These are phyloP conservation scores for Eubasilissa regina DNA, from an alignment of 1,140 invertebrate species.

Conservation along the genomic window DNA sequence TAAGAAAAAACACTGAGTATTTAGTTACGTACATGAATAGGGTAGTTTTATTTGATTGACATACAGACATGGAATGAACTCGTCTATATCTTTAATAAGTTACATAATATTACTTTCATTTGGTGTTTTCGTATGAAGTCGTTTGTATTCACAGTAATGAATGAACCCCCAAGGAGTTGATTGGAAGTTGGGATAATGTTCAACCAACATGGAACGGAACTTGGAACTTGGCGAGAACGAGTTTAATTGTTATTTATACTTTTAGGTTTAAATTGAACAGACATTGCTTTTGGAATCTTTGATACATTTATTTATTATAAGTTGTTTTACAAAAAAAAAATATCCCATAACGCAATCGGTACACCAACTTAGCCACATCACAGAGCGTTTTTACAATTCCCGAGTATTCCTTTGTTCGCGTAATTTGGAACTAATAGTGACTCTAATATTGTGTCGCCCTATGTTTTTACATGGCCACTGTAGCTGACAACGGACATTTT, in stretches of 20 bases:
- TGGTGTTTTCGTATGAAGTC: not conserved
- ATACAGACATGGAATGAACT: no score
- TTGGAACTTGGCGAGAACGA: no score
- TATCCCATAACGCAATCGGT: no score
- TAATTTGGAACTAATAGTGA: slow-evolving; percentile 53
- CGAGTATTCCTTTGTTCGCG: slow-evolving; percentile 33
- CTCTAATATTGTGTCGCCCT: slow-evolving; percentile 35
- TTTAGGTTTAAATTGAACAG: no score
- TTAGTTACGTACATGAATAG: no score
- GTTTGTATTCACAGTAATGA: slow-evolving; percentile 6
- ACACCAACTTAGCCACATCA: not conserved
- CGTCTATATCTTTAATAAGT: not conserved
- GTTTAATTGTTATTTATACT: no score
- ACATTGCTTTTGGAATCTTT: no score
- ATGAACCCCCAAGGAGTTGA: slow-evolving; percentile 24
- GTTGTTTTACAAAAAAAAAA: no score
- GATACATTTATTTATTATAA: no score
- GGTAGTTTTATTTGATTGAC: no score
- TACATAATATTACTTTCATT: not conserved
- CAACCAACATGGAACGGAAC: not conserved
- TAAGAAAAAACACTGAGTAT: not conserved
- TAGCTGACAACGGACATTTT: slow-evolving; percentile 14
- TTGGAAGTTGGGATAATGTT: slow-evolving; percentile 19
- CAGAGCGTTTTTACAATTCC: slow-evolving; percentile 11
- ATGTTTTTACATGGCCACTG: slow-evolving; percentile 43